These are phyloP conservation scores for Paramuricea clavata DNA, from an alignment of 92 coral and sea anemone genomes.

Conservation along the genomic window DNA sequence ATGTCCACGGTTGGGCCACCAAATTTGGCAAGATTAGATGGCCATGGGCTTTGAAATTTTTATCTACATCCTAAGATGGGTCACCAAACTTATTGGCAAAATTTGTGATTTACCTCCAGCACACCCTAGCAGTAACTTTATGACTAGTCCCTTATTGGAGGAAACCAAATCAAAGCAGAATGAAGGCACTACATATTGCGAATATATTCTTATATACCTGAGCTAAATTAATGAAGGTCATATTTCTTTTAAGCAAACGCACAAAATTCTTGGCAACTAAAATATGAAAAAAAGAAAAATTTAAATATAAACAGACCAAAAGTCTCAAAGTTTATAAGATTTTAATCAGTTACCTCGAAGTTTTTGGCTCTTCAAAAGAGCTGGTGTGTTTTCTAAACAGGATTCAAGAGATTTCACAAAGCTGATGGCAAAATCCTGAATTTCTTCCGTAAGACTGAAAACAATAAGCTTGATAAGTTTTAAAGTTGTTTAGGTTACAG, in stretches of 20 bases:
- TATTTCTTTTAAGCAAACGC: conserved; percentile 86
- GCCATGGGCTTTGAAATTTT: no score
- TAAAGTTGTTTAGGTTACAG: background rate
- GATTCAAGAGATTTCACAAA: conserved; percentile 83
- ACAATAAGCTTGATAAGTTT: background rate
- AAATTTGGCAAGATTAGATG: no score
- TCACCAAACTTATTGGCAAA: no score
- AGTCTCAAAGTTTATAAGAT: background rate
- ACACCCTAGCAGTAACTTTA: no score
- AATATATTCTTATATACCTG: conserved; percentile 54
- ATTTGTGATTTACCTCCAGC: no score
- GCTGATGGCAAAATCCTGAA: conserved; percentile 86
- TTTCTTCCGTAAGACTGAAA: conserved; percentile 87
- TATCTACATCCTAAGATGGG: no score
- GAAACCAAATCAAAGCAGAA: background rate
- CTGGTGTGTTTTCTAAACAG: conserved; percentile 81
- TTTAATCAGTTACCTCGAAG: conserved; percentile 70
- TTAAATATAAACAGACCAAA: background rate
- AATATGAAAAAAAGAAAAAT: background rate
- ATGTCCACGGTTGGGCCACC: no score
- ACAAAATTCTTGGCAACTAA: conserved; percentile 90
- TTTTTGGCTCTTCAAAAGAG: conserved; percentile 78
- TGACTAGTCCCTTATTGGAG: no score
- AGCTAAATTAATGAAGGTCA: conserved; percentile 92
- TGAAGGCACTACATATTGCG: background rate